phyloP scores from a whole-genome alignment of 2,888 invertebrate genomes.

The Perizoma flavofasciatum region DNA sequence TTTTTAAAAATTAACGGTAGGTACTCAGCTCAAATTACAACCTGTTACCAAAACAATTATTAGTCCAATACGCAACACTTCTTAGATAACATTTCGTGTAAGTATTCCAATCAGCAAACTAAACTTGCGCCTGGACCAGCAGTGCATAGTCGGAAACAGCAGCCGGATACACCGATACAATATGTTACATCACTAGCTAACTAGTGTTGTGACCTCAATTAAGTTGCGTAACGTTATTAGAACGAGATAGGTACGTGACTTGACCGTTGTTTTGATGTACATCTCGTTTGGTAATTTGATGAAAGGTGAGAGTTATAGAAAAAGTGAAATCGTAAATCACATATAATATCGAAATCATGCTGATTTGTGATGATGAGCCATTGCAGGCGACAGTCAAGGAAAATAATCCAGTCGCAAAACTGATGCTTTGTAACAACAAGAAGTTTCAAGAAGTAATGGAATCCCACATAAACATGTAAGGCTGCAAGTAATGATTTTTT shows the following conservation, averaged over 20 bases:
- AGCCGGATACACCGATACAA: conserved; percentile 38
- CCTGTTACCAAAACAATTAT: conserved; percentile 28
- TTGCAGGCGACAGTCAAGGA: conserved; percentile 6
- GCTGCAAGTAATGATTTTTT: no score
- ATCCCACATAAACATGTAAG: no score
- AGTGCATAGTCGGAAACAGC: conserved; percentile 37
- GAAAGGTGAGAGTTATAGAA: conserved; percentile 34
- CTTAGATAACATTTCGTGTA: conserved; percentile 30
- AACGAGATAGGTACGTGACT: conserved; percentile 35
- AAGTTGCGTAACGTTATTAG: conserved; percentile 38
- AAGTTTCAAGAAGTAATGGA: no score
- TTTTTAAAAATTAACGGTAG: not conserved
- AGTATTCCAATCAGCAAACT: conserved; percentile 25
- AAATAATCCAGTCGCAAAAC: not conserved
- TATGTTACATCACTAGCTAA: conserved; percentile 30
- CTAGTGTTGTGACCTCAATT: conserved; percentile 35
- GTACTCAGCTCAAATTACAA: conserved; percentile 6
- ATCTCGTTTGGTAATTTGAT: conserved; percentile 35
- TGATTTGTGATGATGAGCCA: conserved; percentile 22
- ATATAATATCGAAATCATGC: conserved; percentile 19
- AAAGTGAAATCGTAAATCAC: conserved; percentile 24
- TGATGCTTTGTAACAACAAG: no score
- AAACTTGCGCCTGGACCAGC: conserved; percentile 21
- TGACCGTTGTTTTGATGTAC: conserved; percentile 39
- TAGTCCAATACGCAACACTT: conserved; percentile 21